Conservation (phyloP, 2,113 vertebrate genomes). For the Clupea harengus region DNA sequence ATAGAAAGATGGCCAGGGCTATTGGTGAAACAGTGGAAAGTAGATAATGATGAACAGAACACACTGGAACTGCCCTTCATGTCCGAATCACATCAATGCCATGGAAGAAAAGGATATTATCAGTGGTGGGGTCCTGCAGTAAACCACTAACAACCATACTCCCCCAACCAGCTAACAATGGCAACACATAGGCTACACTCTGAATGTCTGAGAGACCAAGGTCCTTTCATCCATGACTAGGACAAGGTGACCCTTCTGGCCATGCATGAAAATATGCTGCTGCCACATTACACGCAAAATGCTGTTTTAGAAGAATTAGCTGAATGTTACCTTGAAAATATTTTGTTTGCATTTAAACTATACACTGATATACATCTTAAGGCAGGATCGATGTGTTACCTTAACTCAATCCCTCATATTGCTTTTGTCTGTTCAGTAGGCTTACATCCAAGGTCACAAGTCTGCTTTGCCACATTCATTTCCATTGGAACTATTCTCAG, state of each 20-base stretch:
- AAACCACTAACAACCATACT: neutral
- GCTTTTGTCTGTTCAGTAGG: neutral
- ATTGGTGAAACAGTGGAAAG: neutral
- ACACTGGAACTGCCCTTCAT: too few relatives aligned
- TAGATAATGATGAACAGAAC: neutral
- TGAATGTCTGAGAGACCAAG: neutral
- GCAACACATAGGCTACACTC: neutral
- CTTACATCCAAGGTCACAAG: too few relatives aligned
- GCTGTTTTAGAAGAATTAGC: neutral
- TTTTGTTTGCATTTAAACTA: neutral
- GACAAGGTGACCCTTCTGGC: constrained; percentile 20
- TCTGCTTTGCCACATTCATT: too few relatives aligned
- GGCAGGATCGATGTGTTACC: neutral
- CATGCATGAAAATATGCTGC: neutral
- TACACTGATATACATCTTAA: neutral
- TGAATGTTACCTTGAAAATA: neutral
- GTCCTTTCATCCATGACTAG: neutral
- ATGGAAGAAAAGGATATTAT: too few relatives aligned
- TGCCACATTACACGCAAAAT: neutral
- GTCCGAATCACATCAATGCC: too few relatives aligned
- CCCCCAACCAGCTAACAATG: neutral
- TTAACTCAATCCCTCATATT: neutral
- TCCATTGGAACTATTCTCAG: neutral
- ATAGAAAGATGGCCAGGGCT: too few relatives aligned
- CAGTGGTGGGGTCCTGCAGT: neutral